Conservation (phyloP, 2,888 invertebrate genomes). For the Cantharis flavilabris region DNA sequence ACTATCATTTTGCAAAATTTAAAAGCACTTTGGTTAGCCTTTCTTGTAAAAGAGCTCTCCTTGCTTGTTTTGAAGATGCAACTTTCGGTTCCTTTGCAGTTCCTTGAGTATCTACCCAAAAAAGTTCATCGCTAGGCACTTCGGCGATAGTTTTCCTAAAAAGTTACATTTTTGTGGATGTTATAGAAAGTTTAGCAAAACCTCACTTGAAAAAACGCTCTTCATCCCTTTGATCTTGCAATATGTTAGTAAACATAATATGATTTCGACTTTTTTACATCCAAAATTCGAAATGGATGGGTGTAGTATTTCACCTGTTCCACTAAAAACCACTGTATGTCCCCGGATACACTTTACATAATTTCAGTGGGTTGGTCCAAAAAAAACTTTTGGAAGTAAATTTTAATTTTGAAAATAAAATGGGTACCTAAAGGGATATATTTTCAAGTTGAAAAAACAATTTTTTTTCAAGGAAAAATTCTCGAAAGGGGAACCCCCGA, state of each 20-base stretch:
- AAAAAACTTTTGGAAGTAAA: no score
- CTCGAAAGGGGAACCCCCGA: no score
- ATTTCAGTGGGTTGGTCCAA: no score
- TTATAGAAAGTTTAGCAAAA: not conserved
- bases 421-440: no score
- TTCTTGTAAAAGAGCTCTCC: constrained; percentile 55
- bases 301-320: no score
- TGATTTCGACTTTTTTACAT: no score
- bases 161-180: not conserved
- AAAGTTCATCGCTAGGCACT: constrained; percentile 73
- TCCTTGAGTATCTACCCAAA: constrained; percentile 68
- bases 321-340: no score
- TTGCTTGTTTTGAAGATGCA: constrained; percentile 57
- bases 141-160: constrained; percentile 51
- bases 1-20: constrained; percentile 69
- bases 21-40: constrained; percentile 69
- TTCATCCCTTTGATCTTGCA: constrained; percentile 82
- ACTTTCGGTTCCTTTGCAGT: constrained; percentile 38
- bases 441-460: no score
- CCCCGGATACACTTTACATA: no score
- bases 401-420: no score
- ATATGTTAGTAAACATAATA: constrained; percentile 49
- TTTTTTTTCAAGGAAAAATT: no score
- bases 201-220: constrained; percentile 65
- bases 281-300: no score